Evolutionary conservation across 1,140 invertebrate genomes (phyloP).

Genomic region (Brachionus plicatilis): DNA sequence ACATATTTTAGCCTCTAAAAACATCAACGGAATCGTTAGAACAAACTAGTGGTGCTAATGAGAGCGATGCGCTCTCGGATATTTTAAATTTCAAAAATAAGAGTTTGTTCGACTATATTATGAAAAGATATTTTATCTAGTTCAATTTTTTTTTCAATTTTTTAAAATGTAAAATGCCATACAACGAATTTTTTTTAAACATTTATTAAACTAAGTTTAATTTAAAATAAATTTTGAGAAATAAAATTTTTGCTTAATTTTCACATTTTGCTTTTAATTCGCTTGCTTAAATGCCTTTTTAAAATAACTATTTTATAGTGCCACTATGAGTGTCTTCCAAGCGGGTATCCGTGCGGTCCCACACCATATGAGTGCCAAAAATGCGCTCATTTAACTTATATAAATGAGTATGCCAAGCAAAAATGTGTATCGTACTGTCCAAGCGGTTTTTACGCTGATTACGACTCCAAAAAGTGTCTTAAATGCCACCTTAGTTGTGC

Average conservation of each 20-base stretch:
- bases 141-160: conserved; percentile 1
- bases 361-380: not conserved
- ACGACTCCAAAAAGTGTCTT: not conserved
- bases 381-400: conserved; percentile 2
- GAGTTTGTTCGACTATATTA: not conserved
- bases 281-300: not conserved
- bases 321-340: not conserved
- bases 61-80: not conserved
- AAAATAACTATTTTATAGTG: not conserved
- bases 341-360: conserved; percentile 1
- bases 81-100: not conserved
- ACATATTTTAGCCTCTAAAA: not conserved
- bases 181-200: not conserved
- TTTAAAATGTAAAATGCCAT: not conserved
- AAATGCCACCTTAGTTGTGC: conserved; percentile 17
- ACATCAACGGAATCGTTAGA: not conserved
- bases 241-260: conserved; percentile 34
- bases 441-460: not conserved
- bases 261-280: not conserved
- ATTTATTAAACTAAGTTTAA: not conserved
- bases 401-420: not conserved
- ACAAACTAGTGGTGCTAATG: not conserved
- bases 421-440: conserved; percentile 26
- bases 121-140: conserved; percentile 10
- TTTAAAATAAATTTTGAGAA: not conserved